Evolutionary conservation across 2,797 vertebrate genomes (phyloP), one percentile per base, ranked within the genome.

Genomic region (Hoplostethus atlanticus): DNA sequence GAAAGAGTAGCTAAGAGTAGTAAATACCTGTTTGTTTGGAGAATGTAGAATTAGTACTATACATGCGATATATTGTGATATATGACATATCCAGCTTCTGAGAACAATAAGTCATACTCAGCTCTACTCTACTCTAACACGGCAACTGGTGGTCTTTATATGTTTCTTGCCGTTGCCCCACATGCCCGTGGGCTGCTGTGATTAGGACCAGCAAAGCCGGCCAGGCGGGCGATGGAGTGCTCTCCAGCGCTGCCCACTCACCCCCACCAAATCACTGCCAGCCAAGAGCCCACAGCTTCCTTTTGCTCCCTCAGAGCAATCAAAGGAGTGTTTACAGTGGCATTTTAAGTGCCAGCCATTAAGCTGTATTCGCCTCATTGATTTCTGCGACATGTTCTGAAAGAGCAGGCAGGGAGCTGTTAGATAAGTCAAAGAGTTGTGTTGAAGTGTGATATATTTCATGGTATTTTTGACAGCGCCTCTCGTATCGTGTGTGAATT

Each of bases 291-390:
- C 13, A 30, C 50, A 11, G 0, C 53, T 60, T 65, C 31, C 25
- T 48, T 50, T 48, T 51, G 7, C 4, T 71, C 42, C 28, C 47
- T 53, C 16, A 30, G 46, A 53, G 21, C 38, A 55, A 64, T 73
- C 74, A 51, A 57, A 76, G 7, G 2, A 64, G 42, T 30, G 15
- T 55, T 68, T 31, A 50, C 46, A 17, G 38, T 59, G 40, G 40
- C 17, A 9, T 13, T 30, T 53, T 28, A 36, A 66, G 25, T 56
- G 48, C 21, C 30, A 9, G 42, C 16, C 17, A 46, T 64, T 51
- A 57, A 51, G 51, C 12, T 17, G 5, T 28, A 2, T 40, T 53
- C 31, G 59, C 21, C 34, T 21, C 47, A 61, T 48, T 55, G 61
- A 77, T 66, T 63, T 71, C 31, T 54, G 3, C 36, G 40, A 42